Conservation (phyloP, 92 coral and sea anemone genomes). For the Zoanthus gigantus region DNA sequence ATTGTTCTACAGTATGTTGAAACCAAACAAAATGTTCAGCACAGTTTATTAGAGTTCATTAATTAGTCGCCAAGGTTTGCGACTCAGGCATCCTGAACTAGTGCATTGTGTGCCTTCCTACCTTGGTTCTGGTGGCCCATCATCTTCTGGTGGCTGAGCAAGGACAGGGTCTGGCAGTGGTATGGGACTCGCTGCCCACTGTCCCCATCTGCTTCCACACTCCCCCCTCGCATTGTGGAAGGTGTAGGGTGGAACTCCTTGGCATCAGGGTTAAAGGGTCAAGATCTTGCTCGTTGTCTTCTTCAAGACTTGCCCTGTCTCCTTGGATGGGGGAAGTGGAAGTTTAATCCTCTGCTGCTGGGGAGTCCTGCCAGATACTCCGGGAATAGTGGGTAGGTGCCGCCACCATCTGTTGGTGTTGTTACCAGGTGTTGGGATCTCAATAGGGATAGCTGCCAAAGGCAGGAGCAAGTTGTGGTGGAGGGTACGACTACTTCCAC, state of each 20-base stretch:
- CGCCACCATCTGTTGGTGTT: background rate
- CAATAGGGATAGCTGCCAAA: background rate
- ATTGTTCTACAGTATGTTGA: background rate
- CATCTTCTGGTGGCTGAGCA: too few species aligned
- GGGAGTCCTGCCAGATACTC: constrained; percentile 13
- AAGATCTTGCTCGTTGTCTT: background rate
- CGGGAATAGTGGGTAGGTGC: background rate
- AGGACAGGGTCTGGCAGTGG: too few species aligned
- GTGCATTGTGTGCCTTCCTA: too few species aligned
- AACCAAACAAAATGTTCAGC: background rate
- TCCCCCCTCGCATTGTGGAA: background rate
- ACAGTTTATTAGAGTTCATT: constrained; percentile 1
- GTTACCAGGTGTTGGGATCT: background rate
- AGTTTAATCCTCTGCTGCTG: background rate
- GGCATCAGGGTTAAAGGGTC: background rate
- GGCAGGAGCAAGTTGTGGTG: background rate
- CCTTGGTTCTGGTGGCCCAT: too few species aligned
- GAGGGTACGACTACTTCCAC: background rate
- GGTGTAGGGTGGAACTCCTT: background rate
- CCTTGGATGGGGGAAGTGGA: background rate
- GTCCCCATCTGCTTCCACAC: background rate
- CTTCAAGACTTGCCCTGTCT: background rate
- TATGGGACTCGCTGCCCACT: too few species aligned
- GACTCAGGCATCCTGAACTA: background rate
- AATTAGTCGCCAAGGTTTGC: background rate